phyloP scores from a whole-genome alignment of 64 coral and sea anemone species.

The Hydrozoanthus tunicans region DNA sequence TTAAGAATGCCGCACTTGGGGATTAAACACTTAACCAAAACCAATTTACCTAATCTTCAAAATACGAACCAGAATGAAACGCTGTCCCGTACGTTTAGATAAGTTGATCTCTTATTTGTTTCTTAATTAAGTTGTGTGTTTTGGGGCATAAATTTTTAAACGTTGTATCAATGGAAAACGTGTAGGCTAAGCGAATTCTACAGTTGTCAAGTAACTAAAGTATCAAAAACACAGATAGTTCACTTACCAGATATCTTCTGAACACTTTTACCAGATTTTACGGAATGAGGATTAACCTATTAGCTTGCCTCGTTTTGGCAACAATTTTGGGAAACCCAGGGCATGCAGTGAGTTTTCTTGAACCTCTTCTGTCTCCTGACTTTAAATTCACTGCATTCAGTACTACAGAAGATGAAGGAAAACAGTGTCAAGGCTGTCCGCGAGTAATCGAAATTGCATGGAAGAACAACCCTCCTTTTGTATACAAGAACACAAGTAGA shows the following conservation, averaged over 20 bases:
- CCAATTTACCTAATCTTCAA: too few relatives aligned
- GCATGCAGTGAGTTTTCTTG: slow-evolving; percentile 15
- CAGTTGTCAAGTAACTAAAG: background rate
- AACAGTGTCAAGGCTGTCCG: background rate
- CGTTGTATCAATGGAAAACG: too few relatives aligned
- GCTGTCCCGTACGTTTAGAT: too few relatives aligned
- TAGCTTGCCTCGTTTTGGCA: background rate
- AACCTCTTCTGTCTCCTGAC: slow-evolving; percentile 4
- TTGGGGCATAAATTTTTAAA: too few relatives aligned
- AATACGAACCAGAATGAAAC: too few relatives aligned
- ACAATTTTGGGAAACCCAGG: background rate
- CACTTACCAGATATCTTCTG: background rate
- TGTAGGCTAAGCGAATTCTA: too few relatives aligned
- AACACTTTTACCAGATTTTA: background rate
- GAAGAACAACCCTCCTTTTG: slow-evolving; percentile 44
- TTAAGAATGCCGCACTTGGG: too few relatives aligned
- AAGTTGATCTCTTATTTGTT: too few relatives aligned
- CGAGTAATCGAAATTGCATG: slow-evolving; percentile 23
- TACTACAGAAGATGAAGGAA: background rate
- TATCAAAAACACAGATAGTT: background rate
- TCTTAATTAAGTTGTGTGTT: too few relatives aligned
- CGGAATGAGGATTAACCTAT: background rate
- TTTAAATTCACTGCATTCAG: background rate
- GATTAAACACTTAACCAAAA: too few relatives aligned
- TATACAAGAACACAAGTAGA: background rate